Evolutionary conservation across 2,797 vertebrate species (phyloP), one percentile per base, ranked within the genome.

Genomic region (Xiphophorus birchmanni): DNA sequence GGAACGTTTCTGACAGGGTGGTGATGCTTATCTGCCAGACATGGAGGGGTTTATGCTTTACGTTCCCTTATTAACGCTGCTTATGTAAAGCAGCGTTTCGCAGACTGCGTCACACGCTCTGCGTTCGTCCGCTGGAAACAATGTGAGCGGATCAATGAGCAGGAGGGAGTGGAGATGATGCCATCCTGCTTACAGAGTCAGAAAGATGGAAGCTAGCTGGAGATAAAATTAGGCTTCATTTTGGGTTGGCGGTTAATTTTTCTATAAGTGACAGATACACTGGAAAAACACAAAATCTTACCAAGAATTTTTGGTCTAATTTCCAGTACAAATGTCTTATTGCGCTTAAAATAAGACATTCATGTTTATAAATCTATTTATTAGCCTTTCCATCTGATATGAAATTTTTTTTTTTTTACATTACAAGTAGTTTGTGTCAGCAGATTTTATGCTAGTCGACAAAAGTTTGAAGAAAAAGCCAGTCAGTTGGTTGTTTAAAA

Each of bases 21-120:
- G 76, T 79, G 82, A 82, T 71, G 80, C 54, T 76, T 23, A 81
- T 1, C 74, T n/a, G 75, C 60, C 45, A 2, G 45, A 82, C 44
- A 82, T 63, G 77, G 35, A 71, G 63, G 79, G 82, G 83, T 84
- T 84, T 84, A 82, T 89, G 90, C 82, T 76, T 87, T 78, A 56
- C 74, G 80, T 76, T 82, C 73, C 23, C 56, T 52, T 73, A 37
- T 76, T 63, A 13, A 4, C 45, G 45, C 45, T 47, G 74, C 78
- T 40, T n/a, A n/a, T 74, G 76, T 83, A 40, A 80, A 86, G 80
- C 79, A 50, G 75, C 80, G 76, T 29, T 82, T 90, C 82, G 32
- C 86, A 82, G 37, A n/a, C 50, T 0, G 73, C 35, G 23, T 72
- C 42, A 29, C 42, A 29, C 82, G 78, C 50, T 78, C 73, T 63